phyloP scores from a whole-genome alignment of 2,888 invertebrate species.

The Hydrotaea diabolus region DNA sequence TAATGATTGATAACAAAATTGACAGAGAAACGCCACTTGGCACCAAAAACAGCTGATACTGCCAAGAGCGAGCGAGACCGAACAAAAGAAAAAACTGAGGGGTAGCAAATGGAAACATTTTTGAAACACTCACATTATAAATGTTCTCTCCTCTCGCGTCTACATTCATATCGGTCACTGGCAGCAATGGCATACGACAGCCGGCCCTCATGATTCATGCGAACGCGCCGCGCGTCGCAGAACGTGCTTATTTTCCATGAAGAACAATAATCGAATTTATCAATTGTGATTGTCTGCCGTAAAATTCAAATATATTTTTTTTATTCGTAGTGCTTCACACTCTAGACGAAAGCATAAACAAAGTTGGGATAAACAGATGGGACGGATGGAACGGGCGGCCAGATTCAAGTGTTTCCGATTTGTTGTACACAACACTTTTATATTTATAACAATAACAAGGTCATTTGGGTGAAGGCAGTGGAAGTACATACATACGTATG shows the following conservation, averaged over 20 bases:
- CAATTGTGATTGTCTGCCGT: background rate
- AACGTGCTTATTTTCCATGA: slow-evolving; percentile 9
- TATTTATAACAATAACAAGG: slow-evolving; percentile 28
- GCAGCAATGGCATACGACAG: background rate
- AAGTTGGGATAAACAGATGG: background rate
- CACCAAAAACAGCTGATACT: background rate
- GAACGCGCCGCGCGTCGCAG: background rate
- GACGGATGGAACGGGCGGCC: background rate
- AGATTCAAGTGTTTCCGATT: slow-evolving; percentile 11
- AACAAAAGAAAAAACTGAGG: background rate
- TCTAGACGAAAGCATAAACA: background rate
- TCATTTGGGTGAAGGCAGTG: slow-evolving; percentile 8
- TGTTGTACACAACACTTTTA: background rate
- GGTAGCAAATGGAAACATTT: background rate
- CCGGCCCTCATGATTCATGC: slow-evolving; percentile 13
- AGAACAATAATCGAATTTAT: slow-evolving; percentile 26
- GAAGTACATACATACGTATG: too few relatives aligned
- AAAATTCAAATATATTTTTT: slow-evolving; percentile 2
- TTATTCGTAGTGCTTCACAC: background rate
- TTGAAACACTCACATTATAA: background rate
- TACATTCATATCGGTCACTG: slow-evolving; percentile 11
- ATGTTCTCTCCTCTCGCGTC: background rate
- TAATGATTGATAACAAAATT: slow-evolving; percentile 9
- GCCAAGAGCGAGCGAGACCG: too few relatives aligned
- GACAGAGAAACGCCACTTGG: background rate